Evolutionary conservation across 2,888 invertebrate species (phyloP), one percentile per base, ranked within the genome.

Genomic region (Chaitophorus viminalis): DNA sequence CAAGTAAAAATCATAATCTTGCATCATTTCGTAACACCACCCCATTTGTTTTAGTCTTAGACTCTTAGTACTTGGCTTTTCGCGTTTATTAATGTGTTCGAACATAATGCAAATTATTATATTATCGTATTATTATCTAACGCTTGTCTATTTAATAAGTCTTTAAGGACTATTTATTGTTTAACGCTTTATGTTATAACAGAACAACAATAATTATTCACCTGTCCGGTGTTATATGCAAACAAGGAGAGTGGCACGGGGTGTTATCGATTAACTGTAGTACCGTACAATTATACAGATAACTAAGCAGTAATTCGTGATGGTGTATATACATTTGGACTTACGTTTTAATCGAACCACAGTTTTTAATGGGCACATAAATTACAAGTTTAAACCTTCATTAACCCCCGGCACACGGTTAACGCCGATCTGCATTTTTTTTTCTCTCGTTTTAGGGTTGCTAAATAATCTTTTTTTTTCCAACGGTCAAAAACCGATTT

Each of bases 311-410:
- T 60, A 87, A 65, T 75, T 87, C 74, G 65, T 31, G 39, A 46
- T 46, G 36, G 65, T 46, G 29, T 39, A 65, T 25, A 78, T 54
- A 39, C 33, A 25, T 25, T 60, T 25, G 81, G 74, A 81, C 87
- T 87, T 79, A 81, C 87, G 74, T 87, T 87, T 87, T 87, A 87
- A 87, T 87, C 87, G 87, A 87, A 87, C 81, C 75, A 31, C 87
- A 81, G 74, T 87, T 87, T 87, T 87, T 81, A 81, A 81, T 75
- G 74, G 87, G 39, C 79, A 81, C 81, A 87, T 87, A 87, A 87
- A 87, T 87, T 87, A 81, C 60, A 60, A 79, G 87, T 81, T 87
- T 75, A 79, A 81, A 87, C 87, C 87, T 87, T 81, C 87, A 81
- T 87, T 87, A 87, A 87, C 87, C 87, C 82, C 60, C 46, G 17